Evolutionary conservation across 2,888 invertebrate genomes (phyloP), one percentile per base, ranked within the genome.

Genomic region (Metallyticus violacea): DNA sequence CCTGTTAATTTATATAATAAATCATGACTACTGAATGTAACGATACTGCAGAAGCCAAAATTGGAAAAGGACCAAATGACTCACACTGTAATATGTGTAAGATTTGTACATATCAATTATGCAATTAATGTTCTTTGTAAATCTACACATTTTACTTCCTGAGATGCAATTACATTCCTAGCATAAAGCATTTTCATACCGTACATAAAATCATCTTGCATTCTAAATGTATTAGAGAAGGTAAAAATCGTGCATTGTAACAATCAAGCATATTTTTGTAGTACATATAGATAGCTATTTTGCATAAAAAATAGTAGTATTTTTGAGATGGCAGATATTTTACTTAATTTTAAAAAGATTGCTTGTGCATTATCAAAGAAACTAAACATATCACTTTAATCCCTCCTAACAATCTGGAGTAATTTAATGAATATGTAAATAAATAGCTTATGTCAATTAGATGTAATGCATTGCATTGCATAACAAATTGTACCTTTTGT

Each of bases 251-350:
- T 81, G 26, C 80, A 80, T 30, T 29, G 29, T 27, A 80, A 80
- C 80, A 81, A 30, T 40, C 81, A 81, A 25, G n/a, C 40, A 40
- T 81, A 81, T 81, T 81, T 81, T 81, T 81, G 30, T 81, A 81
- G 81, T 29, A 30, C n/a, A 81, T 30, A 81, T 81, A 81, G 81
- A 81, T 81, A 30, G 81, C 81, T 30, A 81, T 81, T 81, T 81
- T 81, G 81, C 81, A 81, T 30, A 81, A 81, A n/a, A 81, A 29
- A 81, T 81, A 30, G 29, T 80, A 80, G 81, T 81, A 40, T 30
- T 81, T 30, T 81, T 81, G 81, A 81, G 81, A 81, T 81, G 81
- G 81, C 81, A 29, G 29, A 26, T 40, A 81, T 81, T 6, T 15
- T n/a, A 78, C 9, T 78, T 26, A 4, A 30, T 30, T 81, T 81